Base-by-base conservation (phyloP, 2,113 vertebrate species). In the Cyanistes caeruleus region DNA sequence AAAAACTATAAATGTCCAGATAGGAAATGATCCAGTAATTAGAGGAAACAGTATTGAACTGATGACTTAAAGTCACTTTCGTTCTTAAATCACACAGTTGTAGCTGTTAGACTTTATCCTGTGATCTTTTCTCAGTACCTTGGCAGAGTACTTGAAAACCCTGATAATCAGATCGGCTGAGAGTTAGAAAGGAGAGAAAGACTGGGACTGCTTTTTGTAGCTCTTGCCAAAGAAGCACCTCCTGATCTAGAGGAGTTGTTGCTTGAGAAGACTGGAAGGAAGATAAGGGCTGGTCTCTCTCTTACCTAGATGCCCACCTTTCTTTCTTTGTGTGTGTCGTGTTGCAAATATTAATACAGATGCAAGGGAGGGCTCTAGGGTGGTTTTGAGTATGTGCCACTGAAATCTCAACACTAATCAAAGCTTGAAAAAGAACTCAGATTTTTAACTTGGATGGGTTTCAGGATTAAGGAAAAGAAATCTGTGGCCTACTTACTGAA, bases 1-100 rank as follows among this genome's bases (percentile, higher is more conserved):
- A 3, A 91, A 93, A 95, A 68, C 84, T 76, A 14, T 92, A 88
- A 72, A 92, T 95, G 77, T 87, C 87, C 84, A 85, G 79, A 94
- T 87, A 96, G 93, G 93, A 96, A 96, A 94, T 67, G 75, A 86
- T 96, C 78, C 87, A 59, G 60, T 94, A 91, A 89, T 91, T 95
- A 94, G 59, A 83, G 94, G 92, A 96, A 97, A 92, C 59, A 53
- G 90, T 83, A 68, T 63, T 90, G 88, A 90, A 93, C 62, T 51
- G 63, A 55, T 92, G 86, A 94, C 75, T 97, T 94, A 16, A 78
- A 91, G 74, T 88, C 64, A 84, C 83, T 97, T 96, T 94, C 49
- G 0, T 93, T 87, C 91, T 91, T 96, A 77, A 90, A 53, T 93
- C 67, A 28, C n/a, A 52, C 51, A 43, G 39, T 55, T 95, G 79